Conservation (phyloP, 2,113 vertebrate genomes). For the Triplophysa tibetana region DNA sequence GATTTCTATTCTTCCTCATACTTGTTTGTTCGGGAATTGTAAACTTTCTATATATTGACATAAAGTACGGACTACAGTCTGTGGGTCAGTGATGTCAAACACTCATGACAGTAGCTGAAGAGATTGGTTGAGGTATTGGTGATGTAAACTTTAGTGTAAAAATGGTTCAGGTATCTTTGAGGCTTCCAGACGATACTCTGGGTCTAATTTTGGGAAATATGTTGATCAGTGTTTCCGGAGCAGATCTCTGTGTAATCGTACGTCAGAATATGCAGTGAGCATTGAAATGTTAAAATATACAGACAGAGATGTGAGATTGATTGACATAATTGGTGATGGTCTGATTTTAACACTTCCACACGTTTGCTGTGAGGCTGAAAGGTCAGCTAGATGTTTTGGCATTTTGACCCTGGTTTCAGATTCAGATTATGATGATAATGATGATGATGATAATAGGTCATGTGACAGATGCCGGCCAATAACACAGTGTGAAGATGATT, state of each 20-base stretch:
- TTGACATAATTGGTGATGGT: conserved; percentile 5
- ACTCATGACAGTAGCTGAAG: too few relatives aligned
- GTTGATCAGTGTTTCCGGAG: not conserved
- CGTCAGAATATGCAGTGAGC: not conserved
- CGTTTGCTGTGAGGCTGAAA: conserved; percentile 18
- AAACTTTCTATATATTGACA: too few relatives aligned
- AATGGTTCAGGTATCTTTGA: too few relatives aligned
- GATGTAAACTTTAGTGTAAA: too few relatives aligned
- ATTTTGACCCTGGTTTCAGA: conserved; percentile 28
- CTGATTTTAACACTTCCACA: conserved; percentile 27
- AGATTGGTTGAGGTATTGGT: too few relatives aligned
- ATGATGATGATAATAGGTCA: conserved; percentile 21
- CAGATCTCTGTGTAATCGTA: too few relatives aligned
- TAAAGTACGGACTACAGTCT: too few relatives aligned
- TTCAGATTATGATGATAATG: conserved; percentile 11
- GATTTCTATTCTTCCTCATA: too few relatives aligned
- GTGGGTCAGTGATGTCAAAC: too few relatives aligned
- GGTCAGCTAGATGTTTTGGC: conserved; percentile 40
- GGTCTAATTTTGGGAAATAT: not conserved
- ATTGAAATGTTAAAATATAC: not conserved
- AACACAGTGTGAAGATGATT: conserved; percentile 35
- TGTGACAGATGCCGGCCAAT: conserved; percentile 33
- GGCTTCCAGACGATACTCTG: too few relatives aligned
- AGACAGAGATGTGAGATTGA: not conserved
- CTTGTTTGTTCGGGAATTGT: too few relatives aligned